Percentiles rank a stretch among this genome's conserved stretches.
These are phyloP conservation scores for Mormyrops attenuatus DNA, from an alignment of 2,797 vertebrate species.

Conservation along the genomic window DNA sequence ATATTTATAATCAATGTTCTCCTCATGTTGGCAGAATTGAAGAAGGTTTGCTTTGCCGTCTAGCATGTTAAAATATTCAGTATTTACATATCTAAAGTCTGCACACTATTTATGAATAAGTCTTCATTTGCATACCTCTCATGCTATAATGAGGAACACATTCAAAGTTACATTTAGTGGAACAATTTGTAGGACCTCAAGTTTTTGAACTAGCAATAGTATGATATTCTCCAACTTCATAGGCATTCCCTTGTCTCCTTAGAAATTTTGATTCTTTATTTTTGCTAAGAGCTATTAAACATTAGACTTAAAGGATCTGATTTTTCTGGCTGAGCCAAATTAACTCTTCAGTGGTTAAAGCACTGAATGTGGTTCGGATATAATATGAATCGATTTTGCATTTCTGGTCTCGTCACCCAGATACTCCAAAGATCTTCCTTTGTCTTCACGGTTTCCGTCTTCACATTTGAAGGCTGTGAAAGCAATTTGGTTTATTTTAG, in stretches of 20 bases:
- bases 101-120: not conserved
- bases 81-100: constrained; percentile 5
- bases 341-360: not conserved
- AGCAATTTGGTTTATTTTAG: not conserved
- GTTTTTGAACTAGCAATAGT: not conserved
- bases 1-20: constrained; percentile 1
- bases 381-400: not conserved
- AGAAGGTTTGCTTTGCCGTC: not conserved
- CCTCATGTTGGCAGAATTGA: not conserved
- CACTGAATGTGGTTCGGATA: not conserved
- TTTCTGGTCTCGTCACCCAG: not conserved
- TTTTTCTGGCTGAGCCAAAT: not conserved
- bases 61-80: not conserved
- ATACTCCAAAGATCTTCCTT: not conserved
- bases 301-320: not conserved
- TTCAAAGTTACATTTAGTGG: not conserved
- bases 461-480: not conserved
- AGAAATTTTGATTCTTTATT: not conserved
- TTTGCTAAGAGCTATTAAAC: not conserved
- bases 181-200: constrained; percentile 1
- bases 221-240: not conserved
- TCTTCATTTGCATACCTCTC: constrained; percentile 10
- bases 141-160: not conserved
- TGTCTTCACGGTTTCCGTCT: not conserved
- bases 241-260: not conserved